Conservation (phyloP, 2,113 vertebrate species). For the Seriola rivoliana region DNA sequence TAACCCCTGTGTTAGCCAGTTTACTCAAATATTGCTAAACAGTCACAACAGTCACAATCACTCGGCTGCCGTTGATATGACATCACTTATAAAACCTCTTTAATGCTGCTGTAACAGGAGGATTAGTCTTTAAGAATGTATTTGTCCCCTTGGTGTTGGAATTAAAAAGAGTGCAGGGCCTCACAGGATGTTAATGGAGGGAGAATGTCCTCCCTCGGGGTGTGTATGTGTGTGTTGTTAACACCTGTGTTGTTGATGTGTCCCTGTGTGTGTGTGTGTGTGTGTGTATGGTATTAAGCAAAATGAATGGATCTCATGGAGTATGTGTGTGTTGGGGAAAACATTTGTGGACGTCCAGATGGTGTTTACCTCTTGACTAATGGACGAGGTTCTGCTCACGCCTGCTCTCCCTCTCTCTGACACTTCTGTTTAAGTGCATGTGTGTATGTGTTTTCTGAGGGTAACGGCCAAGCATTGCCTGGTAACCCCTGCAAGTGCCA, state of each 20-base stretch:
- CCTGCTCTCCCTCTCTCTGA: background rate
- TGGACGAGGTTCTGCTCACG: constrained; percentile 37
- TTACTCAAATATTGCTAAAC: background rate
- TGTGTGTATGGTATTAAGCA: constrained; percentile 18
- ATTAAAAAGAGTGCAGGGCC: background rate
- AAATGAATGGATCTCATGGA: constrained; percentile 7
- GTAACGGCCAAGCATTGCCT: constrained; percentile 17
- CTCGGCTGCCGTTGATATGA: background rate
- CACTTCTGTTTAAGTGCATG: constrained; percentile 27
- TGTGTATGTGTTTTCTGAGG: constrained; percentile 11
- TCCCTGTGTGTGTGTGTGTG: constrained; percentile 17
- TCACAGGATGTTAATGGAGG: constrained; percentile 4
- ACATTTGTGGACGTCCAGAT: constrained; percentile 66
- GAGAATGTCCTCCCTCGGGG: background rate
- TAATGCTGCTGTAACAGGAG: background rate
- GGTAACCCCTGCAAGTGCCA: constrained; percentile 31
- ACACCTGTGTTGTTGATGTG: constrained; percentile 17
- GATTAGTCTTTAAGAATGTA: background rate
- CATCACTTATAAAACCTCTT: background rate
- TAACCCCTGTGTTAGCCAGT: too few relatives aligned
- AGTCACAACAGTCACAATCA: background rate
- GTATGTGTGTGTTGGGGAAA: constrained; percentile 29
- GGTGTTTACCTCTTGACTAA: constrained; percentile 73
- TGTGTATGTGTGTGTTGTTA: background rate
- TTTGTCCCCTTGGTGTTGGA: background rate